Conservation (phyloP, 2,797 vertebrate species). For the Melanotaenia pygmaea region DNA sequence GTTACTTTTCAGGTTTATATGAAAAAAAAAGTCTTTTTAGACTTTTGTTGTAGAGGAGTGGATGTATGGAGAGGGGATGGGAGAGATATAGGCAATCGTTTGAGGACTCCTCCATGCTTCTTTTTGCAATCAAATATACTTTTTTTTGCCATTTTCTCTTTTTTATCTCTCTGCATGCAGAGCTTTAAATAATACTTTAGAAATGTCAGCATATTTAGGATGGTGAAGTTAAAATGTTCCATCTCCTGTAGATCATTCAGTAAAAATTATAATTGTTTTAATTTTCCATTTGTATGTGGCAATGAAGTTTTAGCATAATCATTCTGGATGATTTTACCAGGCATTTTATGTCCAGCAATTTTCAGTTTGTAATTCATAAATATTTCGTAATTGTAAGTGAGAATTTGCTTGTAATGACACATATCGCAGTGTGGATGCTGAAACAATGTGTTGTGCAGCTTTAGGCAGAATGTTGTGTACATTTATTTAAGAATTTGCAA, state of each 20-base stretch:
- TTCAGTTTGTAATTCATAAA: too few species aligned
- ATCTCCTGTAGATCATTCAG: background rate
- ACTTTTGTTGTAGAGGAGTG: too few species aligned
- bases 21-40: too few species aligned
- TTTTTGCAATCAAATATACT: background rate
- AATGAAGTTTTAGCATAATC: background rate
- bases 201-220: background rate
- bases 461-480: background rate
- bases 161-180: background rate
- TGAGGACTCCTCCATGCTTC: background rate
- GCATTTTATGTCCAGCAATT: background rate
- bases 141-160: background rate
- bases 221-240: background rate
- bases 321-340: background rate
- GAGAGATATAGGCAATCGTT: background rate
- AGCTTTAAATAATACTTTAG: background rate
- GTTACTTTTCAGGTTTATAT: too few species aligned
- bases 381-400: background rate
- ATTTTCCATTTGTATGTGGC: too few species aligned
- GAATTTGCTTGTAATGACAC: background rate
- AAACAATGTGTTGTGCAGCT: background rate
- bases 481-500: background rate
- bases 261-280: background rate
- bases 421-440: background rate
- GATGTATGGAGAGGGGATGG: background rate